These are phyloP conservation scores for Melanerpes formicivorus DNA, from an alignment of 2,113 vertebrate species.

Conservation along the genomic window DNA sequence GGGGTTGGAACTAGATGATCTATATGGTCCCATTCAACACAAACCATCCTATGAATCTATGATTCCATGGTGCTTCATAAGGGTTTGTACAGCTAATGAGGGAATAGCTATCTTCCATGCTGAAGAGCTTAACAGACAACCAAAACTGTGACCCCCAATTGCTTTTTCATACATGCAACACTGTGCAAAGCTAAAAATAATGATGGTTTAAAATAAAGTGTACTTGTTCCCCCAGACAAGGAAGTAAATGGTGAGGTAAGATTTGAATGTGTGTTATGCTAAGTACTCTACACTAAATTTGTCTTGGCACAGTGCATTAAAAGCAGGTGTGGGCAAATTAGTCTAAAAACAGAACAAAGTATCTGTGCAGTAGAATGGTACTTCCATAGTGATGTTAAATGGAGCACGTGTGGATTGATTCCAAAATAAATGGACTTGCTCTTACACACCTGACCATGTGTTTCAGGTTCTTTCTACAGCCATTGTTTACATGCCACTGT, in stretches of 20 bases:
- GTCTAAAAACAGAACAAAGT: background rate
- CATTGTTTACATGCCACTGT: rapidly evolving
- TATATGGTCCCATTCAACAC: too few relatives aligned
- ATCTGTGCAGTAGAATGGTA: background rate
- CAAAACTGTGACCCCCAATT: background rate
- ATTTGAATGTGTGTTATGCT: background rate
- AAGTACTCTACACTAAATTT: background rate
- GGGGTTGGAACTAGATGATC: too few relatives aligned
- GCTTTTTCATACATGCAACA: background rate
- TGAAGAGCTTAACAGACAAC: background rate
- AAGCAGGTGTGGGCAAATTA: background rate
- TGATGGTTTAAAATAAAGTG: background rate
- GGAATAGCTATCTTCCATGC: background rate
- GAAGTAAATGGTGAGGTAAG: background rate
- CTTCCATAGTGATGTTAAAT: rapidly evolving
- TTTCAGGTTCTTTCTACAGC: background rate
- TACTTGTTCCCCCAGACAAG: background rate
- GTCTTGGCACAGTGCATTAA: background rate
- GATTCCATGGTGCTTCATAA: background rate
- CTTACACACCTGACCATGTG: background rate
- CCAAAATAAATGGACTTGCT: background rate
- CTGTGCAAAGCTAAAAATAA: background rate
- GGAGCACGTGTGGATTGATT: background rate
- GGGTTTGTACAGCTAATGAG: background rate
- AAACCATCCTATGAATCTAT: too few relatives aligned